Conservation (phyloP, 2,797 vertebrate genomes). For the Channa striata region DNA sequence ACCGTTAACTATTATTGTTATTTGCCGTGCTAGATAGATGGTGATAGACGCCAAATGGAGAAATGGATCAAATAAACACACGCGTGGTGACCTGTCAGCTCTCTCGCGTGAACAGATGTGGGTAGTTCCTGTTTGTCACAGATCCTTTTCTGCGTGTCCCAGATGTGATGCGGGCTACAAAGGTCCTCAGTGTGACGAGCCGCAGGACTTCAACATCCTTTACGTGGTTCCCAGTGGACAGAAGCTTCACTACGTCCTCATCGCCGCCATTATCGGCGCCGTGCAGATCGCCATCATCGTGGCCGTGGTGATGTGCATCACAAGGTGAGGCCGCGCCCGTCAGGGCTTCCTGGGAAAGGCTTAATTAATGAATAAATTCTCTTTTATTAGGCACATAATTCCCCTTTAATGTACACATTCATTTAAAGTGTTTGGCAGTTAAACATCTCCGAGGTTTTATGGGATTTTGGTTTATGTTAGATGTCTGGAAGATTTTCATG, state of each 20-base stretch:
- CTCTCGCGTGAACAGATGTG: background rate
- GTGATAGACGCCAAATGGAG: too few species aligned
- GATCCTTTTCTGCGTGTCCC: slow-evolving; percentile 4
- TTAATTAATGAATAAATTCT: background rate
- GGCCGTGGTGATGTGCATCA: slow-evolving; percentile 98
- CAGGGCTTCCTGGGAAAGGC: background rate
- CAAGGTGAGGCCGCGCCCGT: slow-evolving; percentile 81
- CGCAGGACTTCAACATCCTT: slow-evolving; percentile 94
- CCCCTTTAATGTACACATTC: background rate
- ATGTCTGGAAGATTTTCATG: too few species aligned
- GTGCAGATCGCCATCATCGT: slow-evolving; percentile 97
- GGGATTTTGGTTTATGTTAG: too few species aligned
- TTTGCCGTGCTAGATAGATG: too few species aligned
- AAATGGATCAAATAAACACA: too few species aligned
- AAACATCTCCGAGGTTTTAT: too few species aligned
- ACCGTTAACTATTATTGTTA: too few species aligned
- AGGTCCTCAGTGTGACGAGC: slow-evolving; percentile 93
- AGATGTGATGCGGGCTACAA: slow-evolving; percentile 95
- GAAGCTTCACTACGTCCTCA: slow-evolving; percentile 96
- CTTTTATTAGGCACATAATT: too few species aligned
- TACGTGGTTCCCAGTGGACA: slow-evolving; percentile 97
- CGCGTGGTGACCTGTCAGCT: background rate
- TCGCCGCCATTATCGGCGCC: slow-evolving; percentile 95
- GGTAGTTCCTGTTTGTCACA: background rate
- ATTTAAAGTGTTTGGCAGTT: too few species aligned